Conservation (phyloP, 2,797 vertebrate genomes). For the Thalassophryne amazonica region DNA sequence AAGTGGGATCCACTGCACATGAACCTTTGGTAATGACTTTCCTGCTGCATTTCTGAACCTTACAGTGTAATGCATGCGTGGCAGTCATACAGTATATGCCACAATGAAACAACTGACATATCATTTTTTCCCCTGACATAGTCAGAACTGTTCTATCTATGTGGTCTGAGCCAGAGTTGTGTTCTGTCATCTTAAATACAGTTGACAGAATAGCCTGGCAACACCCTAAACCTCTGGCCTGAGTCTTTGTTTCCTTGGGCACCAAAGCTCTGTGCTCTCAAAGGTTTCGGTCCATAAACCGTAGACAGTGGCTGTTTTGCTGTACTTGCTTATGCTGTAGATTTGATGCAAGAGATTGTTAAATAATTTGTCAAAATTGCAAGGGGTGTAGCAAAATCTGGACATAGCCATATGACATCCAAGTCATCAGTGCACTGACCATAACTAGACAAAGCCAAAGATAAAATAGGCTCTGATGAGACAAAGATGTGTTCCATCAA, state of each 20-base stretch:
- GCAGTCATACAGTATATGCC: constrained; percentile 39
- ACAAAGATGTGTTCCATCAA: no score
- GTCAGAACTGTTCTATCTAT: constrained; percentile 68
- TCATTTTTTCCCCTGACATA: constrained; percentile 69
- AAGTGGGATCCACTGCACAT: background rate
- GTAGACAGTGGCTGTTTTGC: constrained; percentile 32
- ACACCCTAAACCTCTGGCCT: constrained; percentile 77
- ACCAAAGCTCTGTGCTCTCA: constrained; percentile 47
- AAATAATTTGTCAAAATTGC: constrained; percentile 13
- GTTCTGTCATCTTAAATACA: constrained; percentile 77
- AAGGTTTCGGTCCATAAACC: constrained; percentile 40
- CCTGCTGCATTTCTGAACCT: constrained; percentile 6
- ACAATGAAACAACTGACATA: constrained; percentile 63
- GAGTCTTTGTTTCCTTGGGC: constrained; percentile 69
- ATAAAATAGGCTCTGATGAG: no score
- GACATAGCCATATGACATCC: background rate
- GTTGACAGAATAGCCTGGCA: constrained; percentile 74
- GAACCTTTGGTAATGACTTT: background rate
- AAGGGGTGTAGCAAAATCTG: background rate
- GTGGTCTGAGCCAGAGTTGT: constrained; percentile 68
- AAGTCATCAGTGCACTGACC: background rate
- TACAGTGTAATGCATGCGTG: constrained; percentile 44
- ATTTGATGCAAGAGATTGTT: constrained; percentile 24
- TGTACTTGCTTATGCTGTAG: constrained; percentile 28
- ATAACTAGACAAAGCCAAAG: no score